phyloP scores from a whole-genome alignment of 2,113 vertebrate species.

The Eonycteris spelaea region DNA sequence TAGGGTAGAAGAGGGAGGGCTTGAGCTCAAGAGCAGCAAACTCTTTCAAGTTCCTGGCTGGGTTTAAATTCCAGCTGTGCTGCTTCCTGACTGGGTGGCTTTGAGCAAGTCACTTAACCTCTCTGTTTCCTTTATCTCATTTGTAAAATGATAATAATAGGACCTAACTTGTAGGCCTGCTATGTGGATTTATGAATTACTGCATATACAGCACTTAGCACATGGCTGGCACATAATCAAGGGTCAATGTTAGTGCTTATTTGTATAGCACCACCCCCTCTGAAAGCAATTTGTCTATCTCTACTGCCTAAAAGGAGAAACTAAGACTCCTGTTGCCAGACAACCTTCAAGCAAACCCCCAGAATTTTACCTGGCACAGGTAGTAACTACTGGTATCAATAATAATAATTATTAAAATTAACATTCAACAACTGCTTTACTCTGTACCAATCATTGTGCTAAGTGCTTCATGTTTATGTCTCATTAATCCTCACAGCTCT shows the following conservation, averaged over 20 bases:
- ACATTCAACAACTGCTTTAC: background rate
- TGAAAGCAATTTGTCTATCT: background rate
- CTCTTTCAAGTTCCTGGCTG: background rate
- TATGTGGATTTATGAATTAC: background rate
- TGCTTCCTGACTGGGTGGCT: background rate
- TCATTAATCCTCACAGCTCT: background rate
- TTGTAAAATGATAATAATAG: constrained; percentile 8
- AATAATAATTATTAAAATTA: background rate
- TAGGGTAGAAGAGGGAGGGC: background rate
- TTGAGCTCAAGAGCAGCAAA: background rate
- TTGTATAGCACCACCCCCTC: background rate
- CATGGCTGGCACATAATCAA: background rate
- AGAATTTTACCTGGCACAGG: background rate
- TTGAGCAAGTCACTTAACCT: background rate
- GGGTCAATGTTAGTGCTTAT: background rate
- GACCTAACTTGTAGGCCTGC: background rate
- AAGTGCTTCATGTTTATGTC: background rate
- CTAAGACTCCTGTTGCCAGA: background rate
- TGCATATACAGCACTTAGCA: background rate
- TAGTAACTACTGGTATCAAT: background rate
- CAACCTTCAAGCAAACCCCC: constrained; percentile 9
- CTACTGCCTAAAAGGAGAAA: constrained; percentile 10
- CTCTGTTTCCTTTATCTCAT: constrained; percentile 33
- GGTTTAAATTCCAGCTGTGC: background rate
- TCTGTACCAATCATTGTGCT: background rate